Percentiles rank a stretch among this genome's conserved stretches.
These are phyloP conservation scores for Nycticorax nycticorax DNA, from an alignment of 2,113 vertebrate genomes.

Conservation along the genomic window DNA sequence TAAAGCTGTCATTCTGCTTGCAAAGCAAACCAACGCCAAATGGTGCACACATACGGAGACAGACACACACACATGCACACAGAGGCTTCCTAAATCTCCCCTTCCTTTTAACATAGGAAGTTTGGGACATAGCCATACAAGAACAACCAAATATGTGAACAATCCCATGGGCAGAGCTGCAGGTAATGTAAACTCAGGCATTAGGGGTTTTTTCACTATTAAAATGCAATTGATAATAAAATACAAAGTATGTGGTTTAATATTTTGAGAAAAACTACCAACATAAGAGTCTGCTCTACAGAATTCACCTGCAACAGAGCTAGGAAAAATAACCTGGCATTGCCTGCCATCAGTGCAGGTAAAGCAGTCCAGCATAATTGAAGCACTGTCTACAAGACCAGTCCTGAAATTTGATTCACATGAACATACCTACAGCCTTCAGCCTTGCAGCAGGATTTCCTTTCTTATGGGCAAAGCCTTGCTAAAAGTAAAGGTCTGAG, in stretches of 20 bases:
- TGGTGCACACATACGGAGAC: neutral
- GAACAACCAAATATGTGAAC: neutral
- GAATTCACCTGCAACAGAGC: neutral
- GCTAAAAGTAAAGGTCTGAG: neutral
- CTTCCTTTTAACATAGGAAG: neutral
- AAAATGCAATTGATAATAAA: neutral
- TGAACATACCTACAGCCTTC: neutral
- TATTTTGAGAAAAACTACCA: neutral
- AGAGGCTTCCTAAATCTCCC: neutral
- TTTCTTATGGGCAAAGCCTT: neutral
- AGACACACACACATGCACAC: neutral
- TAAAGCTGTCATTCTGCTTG: neutral
- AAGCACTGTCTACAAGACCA: neutral
- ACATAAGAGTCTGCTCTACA: neutral
- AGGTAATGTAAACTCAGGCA: neutral
- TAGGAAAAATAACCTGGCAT: neutral
- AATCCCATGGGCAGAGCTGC: neutral
- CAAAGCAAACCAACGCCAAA: neutral
- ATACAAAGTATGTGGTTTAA: neutral
- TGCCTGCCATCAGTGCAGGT: neutral
- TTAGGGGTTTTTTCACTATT: neutral
- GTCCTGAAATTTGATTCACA: slow-evolving; percentile 4
- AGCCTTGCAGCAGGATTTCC: neutral
- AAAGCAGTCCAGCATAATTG: neutral
- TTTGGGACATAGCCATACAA: neutral